Evolutionary conservation across 2,888 invertebrate genomes (phyloP).

Genomic region (Acanthosepion pharaonis): DNA sequence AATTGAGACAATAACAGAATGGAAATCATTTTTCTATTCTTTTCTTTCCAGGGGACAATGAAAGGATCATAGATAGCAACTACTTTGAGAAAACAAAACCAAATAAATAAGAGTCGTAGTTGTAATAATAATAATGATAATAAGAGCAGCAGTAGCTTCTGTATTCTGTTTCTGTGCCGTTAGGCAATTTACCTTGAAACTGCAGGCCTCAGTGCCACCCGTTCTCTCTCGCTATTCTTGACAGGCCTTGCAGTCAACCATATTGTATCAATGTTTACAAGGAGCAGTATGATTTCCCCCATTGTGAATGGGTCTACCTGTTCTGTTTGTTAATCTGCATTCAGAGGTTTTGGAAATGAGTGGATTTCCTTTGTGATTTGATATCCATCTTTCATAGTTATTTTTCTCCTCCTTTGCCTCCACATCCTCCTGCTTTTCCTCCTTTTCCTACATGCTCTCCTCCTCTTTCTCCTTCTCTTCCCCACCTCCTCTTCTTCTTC

Average conservation of each 20-base stretch:
- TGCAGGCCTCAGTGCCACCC: not conserved
- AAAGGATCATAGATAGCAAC: constrained; percentile 23
- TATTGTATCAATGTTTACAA: constrained; percentile 18
- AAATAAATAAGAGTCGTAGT: not conserved
- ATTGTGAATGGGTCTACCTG: not conserved
- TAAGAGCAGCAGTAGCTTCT: not conserved
- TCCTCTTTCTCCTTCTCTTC: no score
- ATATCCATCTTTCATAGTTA: not conserved
- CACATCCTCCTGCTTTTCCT: not conserved
- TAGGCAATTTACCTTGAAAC: not conserved
- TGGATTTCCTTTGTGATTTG: not conserved
- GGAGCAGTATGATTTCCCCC: not conserved
- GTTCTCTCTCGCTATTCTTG: not conserved
- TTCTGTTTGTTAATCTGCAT: not conserved
- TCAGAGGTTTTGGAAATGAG: not conserved
- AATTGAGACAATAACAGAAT: not conserved
- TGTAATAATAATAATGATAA: not conserved
- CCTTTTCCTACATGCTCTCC: not conserved
- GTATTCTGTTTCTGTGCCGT: not conserved
- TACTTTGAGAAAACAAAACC: not conserved
- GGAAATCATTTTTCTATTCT: not conserved
- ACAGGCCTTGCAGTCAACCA: constrained; percentile 18
- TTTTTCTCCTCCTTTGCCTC: not conserved
- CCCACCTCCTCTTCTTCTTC: no score
- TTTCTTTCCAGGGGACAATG: not conserved